Conservation (phyloP, 2,888 invertebrate genomes). For the Drosophila recens region DNA sequence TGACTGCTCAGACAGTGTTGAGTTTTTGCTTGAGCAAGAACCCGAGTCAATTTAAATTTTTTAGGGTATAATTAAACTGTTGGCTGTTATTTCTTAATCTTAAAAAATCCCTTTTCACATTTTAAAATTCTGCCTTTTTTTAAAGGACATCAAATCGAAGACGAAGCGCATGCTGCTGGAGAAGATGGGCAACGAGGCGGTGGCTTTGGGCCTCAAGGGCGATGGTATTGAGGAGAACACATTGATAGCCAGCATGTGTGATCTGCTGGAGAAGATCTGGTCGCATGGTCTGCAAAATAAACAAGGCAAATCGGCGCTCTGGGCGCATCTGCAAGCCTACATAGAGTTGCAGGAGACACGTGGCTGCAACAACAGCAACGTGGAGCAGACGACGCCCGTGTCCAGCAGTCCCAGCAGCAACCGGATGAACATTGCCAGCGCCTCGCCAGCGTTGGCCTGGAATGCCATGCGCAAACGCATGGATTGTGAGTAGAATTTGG, state of each 20-base stretch:
- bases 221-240: constrained; percentile 98
- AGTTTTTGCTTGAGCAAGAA: no score
- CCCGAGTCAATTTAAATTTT: no score
- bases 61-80: no score
- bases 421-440: constrained; percentile 70
- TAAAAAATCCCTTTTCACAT: no score
- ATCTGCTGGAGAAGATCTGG: constrained; percentile 98
- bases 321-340: constrained; percentile 97
- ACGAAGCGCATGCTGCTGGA: constrained; percentile 99
- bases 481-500: constrained; percentile 92
- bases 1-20: no score
- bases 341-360: constrained; percentile 92
- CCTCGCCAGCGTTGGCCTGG: constrained; percentile 93
- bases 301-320: constrained; percentile 98
- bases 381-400: constrained; percentile 65
- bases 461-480: constrained; percentile 95
- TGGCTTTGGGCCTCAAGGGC: constrained; percentile 95
- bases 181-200: constrained; percentile 99
- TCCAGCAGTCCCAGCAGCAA: constrained; percentile 64
- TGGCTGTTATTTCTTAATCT: neutral
- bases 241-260: constrained; percentile 98
- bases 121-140: neutral
- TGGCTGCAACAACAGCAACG: constrained; percentile 85
- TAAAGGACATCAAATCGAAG: constrained; percentile 95
- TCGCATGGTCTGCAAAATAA: constrained; percentile 98